Evolutionary conservation across 2,888 invertebrate species (phyloP).

Genomic region (Notodonta dromedarius): DNA sequence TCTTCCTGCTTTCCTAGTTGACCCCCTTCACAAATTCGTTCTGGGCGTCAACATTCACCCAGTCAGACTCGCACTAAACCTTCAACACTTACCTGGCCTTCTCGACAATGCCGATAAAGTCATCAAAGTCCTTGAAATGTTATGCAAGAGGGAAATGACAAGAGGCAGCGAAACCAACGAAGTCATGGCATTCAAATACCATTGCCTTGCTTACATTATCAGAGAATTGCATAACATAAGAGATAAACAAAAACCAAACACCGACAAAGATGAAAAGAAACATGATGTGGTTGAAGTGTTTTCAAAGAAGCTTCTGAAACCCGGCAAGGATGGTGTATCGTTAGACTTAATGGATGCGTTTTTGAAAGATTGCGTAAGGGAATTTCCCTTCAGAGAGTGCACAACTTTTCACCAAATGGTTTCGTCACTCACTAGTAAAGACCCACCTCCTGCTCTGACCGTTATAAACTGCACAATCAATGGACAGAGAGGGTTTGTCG

Average conservation of each 20-base stretch:
- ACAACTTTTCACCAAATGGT: constrained; percentile 95
- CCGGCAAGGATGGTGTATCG: constrained; percentile 87
- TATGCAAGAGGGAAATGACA: constrained; percentile 95
- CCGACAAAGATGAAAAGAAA: constrained; percentile 82
- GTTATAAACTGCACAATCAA: constrained; percentile 93
- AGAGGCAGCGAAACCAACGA: constrained; percentile 93
- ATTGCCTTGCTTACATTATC: constrained; percentile 91
- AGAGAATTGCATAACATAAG: constrained; percentile 88
- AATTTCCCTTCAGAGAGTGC: constrained; percentile 96
- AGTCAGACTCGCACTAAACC: constrained; percentile 89
- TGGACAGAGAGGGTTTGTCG: constrained; percentile 92
- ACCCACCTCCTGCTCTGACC: constrained; percentile 87
- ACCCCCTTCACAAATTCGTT: constrained; percentile 93
- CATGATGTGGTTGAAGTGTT: constrained; percentile 90
- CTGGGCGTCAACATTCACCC: constrained; percentile 95
- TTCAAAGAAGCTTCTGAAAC: constrained; percentile 90
- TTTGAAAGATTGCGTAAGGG: constrained; percentile 93
- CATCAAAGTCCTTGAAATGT: constrained; percentile 90
- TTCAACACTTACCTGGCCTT: constrained; percentile 89
- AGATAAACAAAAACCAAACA: constrained; percentile 86
- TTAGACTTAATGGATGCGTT: constrained; percentile 89
- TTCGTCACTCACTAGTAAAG: constrained; percentile 89
- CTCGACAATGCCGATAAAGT: constrained; percentile 90
- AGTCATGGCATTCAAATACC: constrained; percentile 95
- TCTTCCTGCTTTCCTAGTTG: constrained; percentile 88